These are phyloP conservation scores for Antechinus flavipes DNA, from an alignment of 2,113 vertebrate genomes.

Conservation along the genomic window DNA sequence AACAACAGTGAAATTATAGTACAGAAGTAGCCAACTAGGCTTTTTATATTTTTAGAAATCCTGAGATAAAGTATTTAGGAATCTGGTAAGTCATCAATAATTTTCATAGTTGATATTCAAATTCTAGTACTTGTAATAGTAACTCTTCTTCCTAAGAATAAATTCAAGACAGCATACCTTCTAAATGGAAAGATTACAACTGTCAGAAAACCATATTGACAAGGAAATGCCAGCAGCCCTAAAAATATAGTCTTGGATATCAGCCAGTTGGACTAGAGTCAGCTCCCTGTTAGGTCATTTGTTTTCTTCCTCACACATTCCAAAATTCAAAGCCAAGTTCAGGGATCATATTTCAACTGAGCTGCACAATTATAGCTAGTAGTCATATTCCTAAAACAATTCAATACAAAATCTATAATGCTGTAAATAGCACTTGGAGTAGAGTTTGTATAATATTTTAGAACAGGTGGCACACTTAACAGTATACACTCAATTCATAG, in stretches of 20 bases:
- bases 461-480: slow-evolving; percentile 17
- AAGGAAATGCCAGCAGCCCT: slow-evolving; percentile 38
- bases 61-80: slow-evolving; percentile 15
- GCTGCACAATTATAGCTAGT: neutral
- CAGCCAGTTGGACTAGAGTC: slow-evolving; percentile 11
- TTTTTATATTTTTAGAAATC: slow-evolving; percentile 48
- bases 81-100: slow-evolving; percentile 41
- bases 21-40: neutral
- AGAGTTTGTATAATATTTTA: slow-evolving; percentile 17
- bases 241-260: neutral
- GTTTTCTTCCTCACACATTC: slow-evolving; percentile 44
- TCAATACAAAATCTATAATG: slow-evolving; percentile 33
- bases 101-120: slow-evolving; percentile 40
- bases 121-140: slow-evolving; percentile 31
- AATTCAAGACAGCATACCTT: neutral
- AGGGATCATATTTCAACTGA: slow-evolving; percentile 17
- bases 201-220: slow-evolving; percentile 29
- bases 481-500: slow-evolving; percentile 4
- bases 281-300: slow-evolving; percentile 39
- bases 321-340: slow-evolving; percentile 30
- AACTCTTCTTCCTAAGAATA: neutral
- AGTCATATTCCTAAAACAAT: slow-evolving; percentile 37
- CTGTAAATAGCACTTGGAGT: slow-evolving; percentile 4
- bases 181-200: slow-evolving; percentile 8
- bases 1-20: neutral